A percentile compares a stretch with the other conserved stretches of the same genome.
phyloP scores from a whole-genome alignment of 2,113 vertebrate species.

The Terrapene triunguis region DNA sequence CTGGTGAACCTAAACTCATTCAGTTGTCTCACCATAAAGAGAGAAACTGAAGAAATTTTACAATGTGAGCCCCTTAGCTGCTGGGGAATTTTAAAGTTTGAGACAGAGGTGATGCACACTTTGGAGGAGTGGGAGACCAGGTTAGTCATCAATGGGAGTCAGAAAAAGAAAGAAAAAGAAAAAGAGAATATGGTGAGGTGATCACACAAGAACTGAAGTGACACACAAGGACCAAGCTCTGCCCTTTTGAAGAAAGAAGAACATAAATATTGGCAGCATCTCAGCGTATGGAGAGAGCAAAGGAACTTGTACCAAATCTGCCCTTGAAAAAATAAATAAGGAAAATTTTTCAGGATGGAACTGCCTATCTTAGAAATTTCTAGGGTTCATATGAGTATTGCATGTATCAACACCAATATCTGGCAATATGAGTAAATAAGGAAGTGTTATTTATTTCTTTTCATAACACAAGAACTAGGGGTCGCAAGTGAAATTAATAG shows the following conservation, averaged over 20 bases:
- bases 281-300: not conserved
- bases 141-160: not conserved
- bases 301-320: not conserved
- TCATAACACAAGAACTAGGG: no score
- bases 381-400: not conserved
- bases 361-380: not conserved
- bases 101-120: not conserved
- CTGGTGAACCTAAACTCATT: not conserved
- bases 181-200: not conserved
- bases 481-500: no score
- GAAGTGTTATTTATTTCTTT: no score
- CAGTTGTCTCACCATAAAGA: not conserved
- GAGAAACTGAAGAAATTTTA: not conserved
- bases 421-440: not conserved
- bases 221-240: not conserved
- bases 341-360: not conserved
- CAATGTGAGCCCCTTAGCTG: not conserved
- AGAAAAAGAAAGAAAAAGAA: not conserved
- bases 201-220: not conserved
- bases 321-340: not conserved
- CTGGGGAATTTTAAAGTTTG: not conserved
- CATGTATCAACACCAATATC: not conserved
- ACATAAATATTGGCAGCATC: fast-evolving
- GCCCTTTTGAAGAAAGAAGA: not conserved
- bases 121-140: not conserved